A percentile compares a stretch with the other conserved stretches of the same genome.
phyloP scores from a whole-genome alignment of 2,113 vertebrate species.

The Murina feae region DNA sequence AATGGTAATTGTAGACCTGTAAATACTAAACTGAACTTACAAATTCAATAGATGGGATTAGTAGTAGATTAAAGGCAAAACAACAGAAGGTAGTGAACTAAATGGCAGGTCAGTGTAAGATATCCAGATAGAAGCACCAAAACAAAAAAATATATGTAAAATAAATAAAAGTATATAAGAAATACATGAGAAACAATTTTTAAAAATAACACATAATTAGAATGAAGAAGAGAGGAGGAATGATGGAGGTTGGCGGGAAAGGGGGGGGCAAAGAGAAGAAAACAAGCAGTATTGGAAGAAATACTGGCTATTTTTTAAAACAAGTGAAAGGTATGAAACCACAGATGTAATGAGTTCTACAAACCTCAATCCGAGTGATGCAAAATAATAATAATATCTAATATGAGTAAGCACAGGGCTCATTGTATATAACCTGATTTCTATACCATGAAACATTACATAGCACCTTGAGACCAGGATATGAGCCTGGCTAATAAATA shows the following conservation, averaged over 20 bases:
- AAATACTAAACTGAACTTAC: background rate
- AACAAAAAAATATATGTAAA: background rate
- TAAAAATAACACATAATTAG: background rate
- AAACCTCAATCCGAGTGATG: background rate
- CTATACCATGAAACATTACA: background rate
- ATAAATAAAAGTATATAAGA: background rate
- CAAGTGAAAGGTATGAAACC: background rate
- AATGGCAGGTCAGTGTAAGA: background rate
- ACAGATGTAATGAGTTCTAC: background rate
- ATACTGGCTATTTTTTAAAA: background rate
- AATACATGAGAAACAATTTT: background rate
- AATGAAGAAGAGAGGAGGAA: background rate
- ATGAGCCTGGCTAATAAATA: background rate
- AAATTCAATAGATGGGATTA: background rate
- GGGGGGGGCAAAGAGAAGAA: background rate
- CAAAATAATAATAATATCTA: background rate
- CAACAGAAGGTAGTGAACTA: background rate
- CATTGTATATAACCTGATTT: background rate
- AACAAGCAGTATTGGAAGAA: background rate
- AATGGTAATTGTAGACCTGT: background rate
- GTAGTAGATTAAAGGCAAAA: background rate
- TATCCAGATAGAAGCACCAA: background rate
- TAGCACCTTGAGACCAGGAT: background rate
- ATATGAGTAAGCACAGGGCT: background rate
- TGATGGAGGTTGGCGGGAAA: background rate